Percentiles rank a stretch among this genome's conserved stretches.
phyloP scores from a whole-genome alignment of 2,113 vertebrate species.

The Notarius lentiginosus region DNA sequence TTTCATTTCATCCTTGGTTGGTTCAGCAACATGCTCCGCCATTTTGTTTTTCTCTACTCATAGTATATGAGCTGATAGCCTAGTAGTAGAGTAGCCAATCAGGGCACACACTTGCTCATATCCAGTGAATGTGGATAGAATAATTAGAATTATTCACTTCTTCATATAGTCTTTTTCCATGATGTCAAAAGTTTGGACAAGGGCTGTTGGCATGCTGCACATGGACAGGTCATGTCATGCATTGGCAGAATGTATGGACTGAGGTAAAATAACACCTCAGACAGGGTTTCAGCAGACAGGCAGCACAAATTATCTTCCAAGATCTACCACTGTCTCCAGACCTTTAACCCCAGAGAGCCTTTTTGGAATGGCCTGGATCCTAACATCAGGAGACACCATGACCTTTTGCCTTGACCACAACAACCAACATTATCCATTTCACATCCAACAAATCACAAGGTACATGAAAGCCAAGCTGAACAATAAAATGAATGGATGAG shows the following conservation, averaged over 20 bases:
- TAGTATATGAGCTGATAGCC: too few species aligned
- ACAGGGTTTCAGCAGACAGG: constrained; percentile 21
- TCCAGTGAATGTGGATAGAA: too few species aligned
- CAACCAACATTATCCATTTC: constrained; percentile 16
- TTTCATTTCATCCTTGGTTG: too few species aligned
- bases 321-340: constrained; percentile 34
- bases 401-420: constrained; percentile 6
- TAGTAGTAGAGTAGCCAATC: too few species aligned
- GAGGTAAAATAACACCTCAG: constrained; percentile 29
- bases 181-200: not conserved
- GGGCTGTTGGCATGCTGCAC: not conserved
- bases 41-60: too few species aligned
- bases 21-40: too few species aligned
- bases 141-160: not conserved
- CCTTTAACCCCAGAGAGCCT: constrained; percentile 3
- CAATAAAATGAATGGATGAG: not conserved
- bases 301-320: constrained; percentile 25
- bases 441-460: constrained; percentile 5
- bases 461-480: not conserved
- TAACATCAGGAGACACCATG: not conserved
- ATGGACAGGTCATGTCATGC: not conserved
- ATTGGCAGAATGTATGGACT: constrained; percentile 21
- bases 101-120: too few species aligned
- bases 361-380: constrained; percentile 14
- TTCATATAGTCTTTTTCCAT: not conserved